Percentiles rank a stretch among this genome's conserved stretches.
phyloP scores from a whole-genome alignment of 2,113 vertebrate species.

The Myanophis thanlyinensis region DNA sequence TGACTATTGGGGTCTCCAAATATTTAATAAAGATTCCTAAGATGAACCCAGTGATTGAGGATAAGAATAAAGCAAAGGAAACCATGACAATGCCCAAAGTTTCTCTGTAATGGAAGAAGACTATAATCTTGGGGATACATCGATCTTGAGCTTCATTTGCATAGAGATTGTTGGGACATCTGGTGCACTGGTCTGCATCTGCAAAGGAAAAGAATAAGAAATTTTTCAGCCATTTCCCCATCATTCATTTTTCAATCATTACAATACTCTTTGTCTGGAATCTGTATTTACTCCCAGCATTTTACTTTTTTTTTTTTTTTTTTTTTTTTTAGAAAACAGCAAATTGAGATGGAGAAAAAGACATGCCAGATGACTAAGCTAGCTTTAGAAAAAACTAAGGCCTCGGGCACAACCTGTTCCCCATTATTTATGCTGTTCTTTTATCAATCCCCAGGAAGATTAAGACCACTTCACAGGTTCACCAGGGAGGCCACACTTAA shows the following conservation, averaged over 20 bases:
- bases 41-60: not conserved
- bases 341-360: not conserved
- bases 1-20: not conserved
- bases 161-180: accelerated
- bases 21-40: not conserved
- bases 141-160: not conserved
- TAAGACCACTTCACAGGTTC: not conserved
- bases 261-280: not conserved
- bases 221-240: not conserved
- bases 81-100: not conserved
- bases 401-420: not conserved
- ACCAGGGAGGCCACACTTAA: not conserved
- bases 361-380: not conserved
- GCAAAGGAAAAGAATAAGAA: not conserved
- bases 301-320: too few species aligned
- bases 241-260: too few species aligned
- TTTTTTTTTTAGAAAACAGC: too few species aligned
- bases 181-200: not conserved
- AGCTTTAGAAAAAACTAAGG: not conserved
- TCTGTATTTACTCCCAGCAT: not conserved
- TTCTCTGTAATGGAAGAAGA: not conserved
- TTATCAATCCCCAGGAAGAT: not conserved
- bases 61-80: not conserved
- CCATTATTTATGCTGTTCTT: not conserved
- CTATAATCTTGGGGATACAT: not conserved